Conservation (phyloP, 2,888 invertebrate species). For the Parnassius mnemosyne region DNA sequence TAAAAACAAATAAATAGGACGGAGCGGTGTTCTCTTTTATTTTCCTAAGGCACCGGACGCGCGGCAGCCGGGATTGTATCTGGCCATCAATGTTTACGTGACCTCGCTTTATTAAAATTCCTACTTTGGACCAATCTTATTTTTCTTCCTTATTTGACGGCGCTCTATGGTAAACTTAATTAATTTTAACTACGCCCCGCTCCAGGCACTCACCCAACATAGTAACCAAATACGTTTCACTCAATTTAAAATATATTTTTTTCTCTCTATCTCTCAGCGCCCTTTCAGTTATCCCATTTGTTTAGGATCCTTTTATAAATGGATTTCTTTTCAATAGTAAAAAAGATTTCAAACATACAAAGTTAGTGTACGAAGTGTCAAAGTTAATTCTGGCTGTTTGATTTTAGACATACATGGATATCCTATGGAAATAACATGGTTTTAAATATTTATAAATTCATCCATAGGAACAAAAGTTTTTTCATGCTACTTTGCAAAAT, state of each 20-base stretch:
- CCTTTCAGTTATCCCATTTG: slow-evolving; percentile 1
- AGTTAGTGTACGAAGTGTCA: no score
- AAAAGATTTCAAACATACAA: background rate
- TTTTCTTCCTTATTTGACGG: slow-evolving; percentile 50
- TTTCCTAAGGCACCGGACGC: slow-evolving; percentile 19
- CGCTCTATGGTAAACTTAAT: slow-evolving; percentile 57
- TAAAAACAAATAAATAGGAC: slow-evolving; percentile 45
- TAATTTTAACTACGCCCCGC: slow-evolving; percentile 55
- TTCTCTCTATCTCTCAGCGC: background rate
- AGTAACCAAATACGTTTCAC: slow-evolving; percentile 29
- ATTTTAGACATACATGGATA: no score
- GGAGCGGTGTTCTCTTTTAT: slow-evolving; percentile 29
- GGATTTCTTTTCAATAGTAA: background rate
- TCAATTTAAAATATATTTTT: slow-evolving; percentile 12
- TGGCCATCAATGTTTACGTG: slow-evolving; percentile 69
- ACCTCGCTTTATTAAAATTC: slow-evolving; percentile 73
- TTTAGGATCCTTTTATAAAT: slow-evolving; percentile 4
- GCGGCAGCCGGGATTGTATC: slow-evolving; percentile 34
- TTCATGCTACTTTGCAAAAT: no score
- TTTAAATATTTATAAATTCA: no score
- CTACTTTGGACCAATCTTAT: slow-evolving; percentile 55
- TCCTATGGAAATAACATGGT: no score
- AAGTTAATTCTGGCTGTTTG: no score
- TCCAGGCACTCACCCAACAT: slow-evolving; percentile 38
- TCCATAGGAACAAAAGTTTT: no score